phyloP scores from a whole-genome alignment of 2,888 invertebrate species.

The Augochlorella aurata region DNA sequence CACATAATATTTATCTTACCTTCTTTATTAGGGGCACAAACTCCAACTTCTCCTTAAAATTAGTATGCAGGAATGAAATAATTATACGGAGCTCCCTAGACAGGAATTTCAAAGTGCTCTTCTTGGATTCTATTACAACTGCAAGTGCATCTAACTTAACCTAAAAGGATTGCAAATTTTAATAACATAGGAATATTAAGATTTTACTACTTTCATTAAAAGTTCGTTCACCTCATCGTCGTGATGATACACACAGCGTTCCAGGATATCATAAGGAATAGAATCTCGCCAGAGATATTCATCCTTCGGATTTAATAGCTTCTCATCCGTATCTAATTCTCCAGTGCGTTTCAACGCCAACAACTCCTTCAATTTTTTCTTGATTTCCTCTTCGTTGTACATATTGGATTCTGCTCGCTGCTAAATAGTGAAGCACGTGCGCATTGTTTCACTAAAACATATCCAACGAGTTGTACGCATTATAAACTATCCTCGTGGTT shows the following conservation, averaged over 20 bases:
- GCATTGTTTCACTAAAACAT: background rate
- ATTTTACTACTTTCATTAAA: background rate
- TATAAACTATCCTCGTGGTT: background rate
- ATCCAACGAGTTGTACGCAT: background rate
- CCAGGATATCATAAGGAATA: slow-evolving; percentile 83
- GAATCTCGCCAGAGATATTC: slow-evolving; percentile 83
- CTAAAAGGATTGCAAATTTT: slow-evolving; percentile 80
- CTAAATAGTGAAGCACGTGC: slow-evolving; percentile 1
- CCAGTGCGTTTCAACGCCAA: slow-evolving; percentile 68
- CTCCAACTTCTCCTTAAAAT: slow-evolving; percentile 88
- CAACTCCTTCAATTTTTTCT: slow-evolving; percentile 52
- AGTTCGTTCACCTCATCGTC: slow-evolving; percentile 84
- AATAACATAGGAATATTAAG: slow-evolving; percentile 32
- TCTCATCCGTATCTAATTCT: slow-evolving; percentile 67
- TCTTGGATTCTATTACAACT: slow-evolving; percentile 88
- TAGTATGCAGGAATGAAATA: slow-evolving; percentile 86
- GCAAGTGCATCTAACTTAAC: slow-evolving; percentile 87
- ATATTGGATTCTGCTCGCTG: slow-evolving; percentile 2
- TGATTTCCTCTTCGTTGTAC: slow-evolving; percentile 54
- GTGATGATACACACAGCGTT: slow-evolving; percentile 84
- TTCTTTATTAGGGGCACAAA: slow-evolving; percentile 88
- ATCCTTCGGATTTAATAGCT: slow-evolving; percentile 38
- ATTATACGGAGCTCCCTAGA: slow-evolving; percentile 86
- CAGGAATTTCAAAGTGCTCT: slow-evolving; percentile 87
- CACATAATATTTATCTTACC: slow-evolving; percentile 79